Conservation (phyloP, 2,888 invertebrate species). For the Drosophila stalkeri region DNA sequence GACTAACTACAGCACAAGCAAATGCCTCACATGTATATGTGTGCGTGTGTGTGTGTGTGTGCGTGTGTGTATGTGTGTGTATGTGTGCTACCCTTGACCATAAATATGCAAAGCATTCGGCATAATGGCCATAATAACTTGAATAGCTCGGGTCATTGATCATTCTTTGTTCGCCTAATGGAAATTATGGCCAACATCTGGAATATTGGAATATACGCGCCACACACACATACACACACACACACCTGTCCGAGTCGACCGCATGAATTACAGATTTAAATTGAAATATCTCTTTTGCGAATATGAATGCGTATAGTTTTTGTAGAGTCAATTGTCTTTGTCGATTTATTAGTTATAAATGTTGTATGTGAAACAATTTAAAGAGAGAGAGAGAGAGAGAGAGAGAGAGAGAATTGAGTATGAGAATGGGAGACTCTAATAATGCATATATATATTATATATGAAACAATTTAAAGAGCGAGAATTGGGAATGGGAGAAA, state of each 20-base stretch:
- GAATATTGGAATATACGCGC: slow-evolving; percentile 13
- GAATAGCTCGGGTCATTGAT: slow-evolving; percentile 51
- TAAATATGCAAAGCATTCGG: slow-evolving; percentile 52
- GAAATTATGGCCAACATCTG: slow-evolving; percentile 35
- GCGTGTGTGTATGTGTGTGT: neutral
- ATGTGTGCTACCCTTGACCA: slow-evolving; percentile 33
- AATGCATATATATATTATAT: neutral
- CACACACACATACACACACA: neutral
- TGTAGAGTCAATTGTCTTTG: neutral
- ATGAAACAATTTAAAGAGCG: neutral
- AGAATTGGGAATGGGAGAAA: neutral
- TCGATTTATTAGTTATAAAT: slow-evolving; percentile 3
- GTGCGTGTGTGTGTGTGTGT: neutral
- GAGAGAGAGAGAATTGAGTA: neutral
- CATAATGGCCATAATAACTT: slow-evolving; percentile 60
- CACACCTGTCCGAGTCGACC: neutral
- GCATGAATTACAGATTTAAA: slow-evolving; percentile 8
- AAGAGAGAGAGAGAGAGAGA: no score
- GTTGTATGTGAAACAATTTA: neutral
- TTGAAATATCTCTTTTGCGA: slow-evolving; percentile 5
- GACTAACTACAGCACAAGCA: slow-evolving; percentile 21
- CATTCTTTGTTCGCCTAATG: slow-evolving; percentile 34
- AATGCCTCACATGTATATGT: neutral
- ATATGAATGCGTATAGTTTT: slow-evolving; percentile 2
- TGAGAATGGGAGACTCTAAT: neutral